A percentile compares a stretch with the other conserved stretches of the same genome.
Conservation (phyloP, 2,888 invertebrate genomes). For the Carpatolechia fugitivella region DNA sequence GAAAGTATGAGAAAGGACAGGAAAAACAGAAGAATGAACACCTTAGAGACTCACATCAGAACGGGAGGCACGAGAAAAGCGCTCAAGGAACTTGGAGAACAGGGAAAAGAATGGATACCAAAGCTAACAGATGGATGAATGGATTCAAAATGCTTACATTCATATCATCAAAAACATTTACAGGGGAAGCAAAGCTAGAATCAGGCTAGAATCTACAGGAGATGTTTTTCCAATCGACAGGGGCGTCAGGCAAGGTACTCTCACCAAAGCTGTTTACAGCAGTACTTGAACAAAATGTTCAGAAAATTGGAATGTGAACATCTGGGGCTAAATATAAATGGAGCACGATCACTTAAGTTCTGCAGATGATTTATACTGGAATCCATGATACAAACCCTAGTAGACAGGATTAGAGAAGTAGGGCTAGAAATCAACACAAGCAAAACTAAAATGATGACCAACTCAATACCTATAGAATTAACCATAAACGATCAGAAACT, state of each 20-base stretch:
- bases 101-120: too few species aligned
- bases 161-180: neutral
- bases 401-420: neutral
- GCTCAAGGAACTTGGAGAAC: too few species aligned
- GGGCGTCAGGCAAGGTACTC: neutral
- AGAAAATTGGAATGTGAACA: too few species aligned
- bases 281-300: neutral
- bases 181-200: neutral
- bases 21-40: too few species aligned
- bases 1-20: too few species aligned
- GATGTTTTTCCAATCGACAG: neutral
- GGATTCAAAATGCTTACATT: neutral
- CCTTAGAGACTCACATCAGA: too few species aligned
- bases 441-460: neutral
- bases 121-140: too few species aligned
- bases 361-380: neutral
- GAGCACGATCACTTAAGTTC: too few species aligned
- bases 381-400: neutral
- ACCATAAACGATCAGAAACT: too few species aligned
- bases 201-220: neutral
- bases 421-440: neutral
- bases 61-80: too few species aligned
- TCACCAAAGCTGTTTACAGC: neutral
- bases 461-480: neutral
- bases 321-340: too few species aligned